Conservation (phyloP, 1,140 invertebrate genomes). For the Helicoverpa zea region DNA sequence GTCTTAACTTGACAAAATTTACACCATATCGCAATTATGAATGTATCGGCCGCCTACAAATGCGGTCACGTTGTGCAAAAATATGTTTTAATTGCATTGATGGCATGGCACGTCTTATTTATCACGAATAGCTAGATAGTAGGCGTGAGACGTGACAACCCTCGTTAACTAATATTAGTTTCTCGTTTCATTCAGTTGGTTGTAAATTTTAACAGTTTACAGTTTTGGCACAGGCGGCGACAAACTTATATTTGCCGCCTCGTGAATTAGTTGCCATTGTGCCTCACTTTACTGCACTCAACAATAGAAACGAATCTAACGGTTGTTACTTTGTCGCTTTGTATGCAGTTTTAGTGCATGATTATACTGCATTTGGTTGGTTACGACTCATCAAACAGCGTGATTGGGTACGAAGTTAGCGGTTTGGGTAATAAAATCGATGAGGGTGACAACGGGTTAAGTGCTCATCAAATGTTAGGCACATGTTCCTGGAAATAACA, state of each 20-base stretch:
- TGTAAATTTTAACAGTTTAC: conserved; percentile 74
- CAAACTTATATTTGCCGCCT: conserved; percentile 66
- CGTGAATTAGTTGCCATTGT: conserved; percentile 56
- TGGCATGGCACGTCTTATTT: neutral
- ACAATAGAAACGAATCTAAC: conserved; percentile 48
- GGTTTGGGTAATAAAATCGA: conserved; percentile 3
- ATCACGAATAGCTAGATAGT: neutral
- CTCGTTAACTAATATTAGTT: conserved; percentile 73
- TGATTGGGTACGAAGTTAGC: neutral
- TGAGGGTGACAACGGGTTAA: neutral
- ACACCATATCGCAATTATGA: conserved; percentile 4
- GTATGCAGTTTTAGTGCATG: conserved; percentile 25
- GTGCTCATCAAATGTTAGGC: conserved; percentile 13
- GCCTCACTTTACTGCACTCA: conserved; percentile 39
- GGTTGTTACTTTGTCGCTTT: conserved; percentile 28
- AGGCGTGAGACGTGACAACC: conserved; percentile 51
- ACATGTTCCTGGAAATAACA: conserved; percentile 8
- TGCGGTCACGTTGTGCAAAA: neutral
- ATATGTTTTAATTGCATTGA: neutral
- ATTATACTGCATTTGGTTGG: conserved; percentile 40
- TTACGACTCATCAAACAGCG: conserved; percentile 20
- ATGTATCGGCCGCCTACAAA: neutral
- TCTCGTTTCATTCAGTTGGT: conserved; percentile 67
- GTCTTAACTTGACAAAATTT: conserved; percentile 11
- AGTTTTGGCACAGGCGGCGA: conserved; percentile 67